These are phyloP conservation scores for Pseudoatta argentina DNA, from an alignment of 1,140 invertebrate genomes.

Conservation along the genomic window DNA sequence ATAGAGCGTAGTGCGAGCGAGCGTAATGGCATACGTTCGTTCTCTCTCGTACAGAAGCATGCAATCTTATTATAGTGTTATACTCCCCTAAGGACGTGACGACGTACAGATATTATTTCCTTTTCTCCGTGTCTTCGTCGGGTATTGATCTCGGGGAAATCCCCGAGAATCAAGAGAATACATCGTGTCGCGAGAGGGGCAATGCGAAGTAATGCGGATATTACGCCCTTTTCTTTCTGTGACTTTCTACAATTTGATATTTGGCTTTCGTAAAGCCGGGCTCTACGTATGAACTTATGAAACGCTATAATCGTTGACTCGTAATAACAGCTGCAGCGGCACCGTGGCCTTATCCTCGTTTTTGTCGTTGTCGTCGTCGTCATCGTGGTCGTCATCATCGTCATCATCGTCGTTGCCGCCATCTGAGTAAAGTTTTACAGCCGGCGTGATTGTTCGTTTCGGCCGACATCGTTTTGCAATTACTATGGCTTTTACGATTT, in stretches of 20 bases:
- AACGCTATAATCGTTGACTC: constrained; percentile 55
- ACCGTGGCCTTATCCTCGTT: not conserved
- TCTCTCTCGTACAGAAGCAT: not conserved
- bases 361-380: not conserved
- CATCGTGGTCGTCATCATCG: not conserved
- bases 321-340: constrained; percentile 41
- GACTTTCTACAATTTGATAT: constrained; percentile 45
- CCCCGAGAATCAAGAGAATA: constrained; percentile 51
- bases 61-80: constrained; percentile 59
- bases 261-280: constrained; percentile 9
- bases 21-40: constrained; percentile 3
- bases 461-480: constrained; percentile 49
- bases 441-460: constrained; percentile 33
- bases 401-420: not conserved
- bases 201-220: constrained; percentile 49
- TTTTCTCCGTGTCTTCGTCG: constrained; percentile 51
- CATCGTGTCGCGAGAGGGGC: constrained; percentile 31
- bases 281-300: constrained; percentile 53
- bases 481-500: constrained; percentile 57
- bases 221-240: constrained; percentile 41
- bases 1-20: constrained; percentile 20
- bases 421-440: constrained; percentile 46
- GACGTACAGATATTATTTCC: constrained; percentile 61
- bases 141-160: constrained; percentile 59
- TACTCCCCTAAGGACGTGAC: constrained; percentile 48